phyloP scores from a whole-genome alignment of 2,888 invertebrate species.

The Sericinus montela region DNA sequence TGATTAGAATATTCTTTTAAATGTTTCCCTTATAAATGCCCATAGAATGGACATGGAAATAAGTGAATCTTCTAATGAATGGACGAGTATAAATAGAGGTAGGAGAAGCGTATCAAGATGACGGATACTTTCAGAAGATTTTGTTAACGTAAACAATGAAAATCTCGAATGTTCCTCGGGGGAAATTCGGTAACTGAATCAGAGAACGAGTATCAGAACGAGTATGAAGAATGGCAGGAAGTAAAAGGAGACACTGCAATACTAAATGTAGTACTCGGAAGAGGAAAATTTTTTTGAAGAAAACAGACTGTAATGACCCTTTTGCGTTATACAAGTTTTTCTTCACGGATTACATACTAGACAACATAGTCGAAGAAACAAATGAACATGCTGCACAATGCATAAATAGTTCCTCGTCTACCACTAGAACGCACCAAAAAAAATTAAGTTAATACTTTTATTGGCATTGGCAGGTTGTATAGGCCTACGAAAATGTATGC shows the following conservation, averaged over 20 bases:
- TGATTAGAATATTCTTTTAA: background rate
- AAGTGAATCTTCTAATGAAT: background rate
- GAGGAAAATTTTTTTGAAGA: background rate
- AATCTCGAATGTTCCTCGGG: background rate
- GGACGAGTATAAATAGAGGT: background rate
- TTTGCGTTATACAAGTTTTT: background rate
- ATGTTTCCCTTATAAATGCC: background rate
- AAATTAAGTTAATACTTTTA: constrained; percentile 23
- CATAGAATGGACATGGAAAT: background rate
- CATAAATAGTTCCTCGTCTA: constrained; percentile 1
- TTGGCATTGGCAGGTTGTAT: constrained; percentile 21
- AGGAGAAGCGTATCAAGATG: background rate
- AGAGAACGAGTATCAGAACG: background rate
- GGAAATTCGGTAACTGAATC: too few species aligned
- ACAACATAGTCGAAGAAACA: background rate
- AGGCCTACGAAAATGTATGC: constrained; percentile 27
- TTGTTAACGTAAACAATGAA: background rate
- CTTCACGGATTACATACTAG: constrained; percentile 1
- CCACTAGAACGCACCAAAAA: background rate
- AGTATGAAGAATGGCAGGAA: background rate
- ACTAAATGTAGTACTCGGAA: background rate
- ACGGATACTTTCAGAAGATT: background rate
- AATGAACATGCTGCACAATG: background rate
- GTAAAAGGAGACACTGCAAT: background rate
- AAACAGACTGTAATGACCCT: background rate